Conservation (phyloP, 2,113 vertebrate genomes). For the Orthonyx spaldingii region DNA sequence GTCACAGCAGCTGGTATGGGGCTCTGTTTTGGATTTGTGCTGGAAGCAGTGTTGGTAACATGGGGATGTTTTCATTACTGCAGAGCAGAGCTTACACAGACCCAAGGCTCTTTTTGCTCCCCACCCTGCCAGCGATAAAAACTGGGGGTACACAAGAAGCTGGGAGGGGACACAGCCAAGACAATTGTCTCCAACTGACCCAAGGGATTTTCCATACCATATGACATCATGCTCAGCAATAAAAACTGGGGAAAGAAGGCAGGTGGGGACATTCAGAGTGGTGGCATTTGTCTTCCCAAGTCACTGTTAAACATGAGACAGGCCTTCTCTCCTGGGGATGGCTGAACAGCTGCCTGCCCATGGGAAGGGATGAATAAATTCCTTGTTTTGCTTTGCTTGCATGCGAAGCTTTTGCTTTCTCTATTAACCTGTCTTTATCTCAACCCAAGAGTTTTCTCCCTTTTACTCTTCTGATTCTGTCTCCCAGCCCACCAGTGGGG, state of each 20-base stretch:
- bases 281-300: neutral
- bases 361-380: neutral
- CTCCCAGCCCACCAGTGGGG: neutral
- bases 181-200: neutral
- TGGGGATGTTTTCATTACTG: neutral
- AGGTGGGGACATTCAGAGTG: neutral
- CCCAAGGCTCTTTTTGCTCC: neutral
- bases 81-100: neutral
- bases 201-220: neutral
- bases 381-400: neutral
- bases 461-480: neutral
- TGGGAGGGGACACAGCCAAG: neutral
- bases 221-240: neutral
- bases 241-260: neutral
- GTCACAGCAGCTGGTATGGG: neutral
- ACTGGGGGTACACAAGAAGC: neutral
- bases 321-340: neutral
- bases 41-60: neutral
- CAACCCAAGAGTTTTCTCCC: neutral
- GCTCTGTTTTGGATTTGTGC: neutral
- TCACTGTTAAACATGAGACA: no score
- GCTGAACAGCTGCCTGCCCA: neutral
- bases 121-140: neutral
- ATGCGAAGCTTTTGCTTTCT: neutral
- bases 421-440: neutral